Percentiles rank a stretch among this genome's conserved stretches.
Conservation (phyloP, 2,888 invertebrate genomes). For the Merodon equestris region DNA sequence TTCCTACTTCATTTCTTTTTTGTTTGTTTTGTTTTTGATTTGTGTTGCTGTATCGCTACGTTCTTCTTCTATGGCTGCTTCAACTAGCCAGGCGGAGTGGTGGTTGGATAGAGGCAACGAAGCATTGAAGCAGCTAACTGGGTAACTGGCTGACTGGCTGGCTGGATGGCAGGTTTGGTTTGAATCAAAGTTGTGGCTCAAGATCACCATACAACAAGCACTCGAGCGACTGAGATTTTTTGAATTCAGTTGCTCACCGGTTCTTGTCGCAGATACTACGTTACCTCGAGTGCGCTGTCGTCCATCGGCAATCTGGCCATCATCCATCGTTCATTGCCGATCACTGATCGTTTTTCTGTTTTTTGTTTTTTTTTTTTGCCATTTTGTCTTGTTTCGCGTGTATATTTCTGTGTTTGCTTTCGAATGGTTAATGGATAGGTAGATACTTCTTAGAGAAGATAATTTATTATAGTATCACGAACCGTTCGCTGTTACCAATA, state of each 20-base stretch:
- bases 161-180: conserved; percentile 56
- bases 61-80: background rate
- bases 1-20: too few species aligned
- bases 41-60: too few species aligned
- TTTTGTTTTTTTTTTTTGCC: too few species aligned
- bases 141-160: conserved; percentile 17
- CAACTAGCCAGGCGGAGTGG: conserved; percentile 11
- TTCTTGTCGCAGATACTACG: conserved; percentile 55
- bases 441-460: conserved; percentile 33
- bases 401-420: conserved; percentile 16
- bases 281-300: conserved; percentile 1
- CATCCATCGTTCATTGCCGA: background rate
- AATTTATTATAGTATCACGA: conserved; percentile 64
- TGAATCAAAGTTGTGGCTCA: conserved; percentile 51
- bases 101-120: conserved; percentile 7
- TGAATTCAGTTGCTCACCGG: conserved; percentile 63
- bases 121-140: conserved; percentile 22
- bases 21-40: too few species aligned
- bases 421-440: conserved; percentile 22
- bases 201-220: conserved; percentile 57
- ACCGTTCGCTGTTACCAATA: conserved; percentile 63
- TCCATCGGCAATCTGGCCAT: conserved; percentile 1
- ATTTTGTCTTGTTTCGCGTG: conserved; percentile 14
- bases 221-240: conserved; percentile 44
- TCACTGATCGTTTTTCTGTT: too few species aligned